These are phyloP conservation scores for Psittacus erithacus DNA, from an alignment of 2,113 vertebrate genomes.

Conservation along the genomic window DNA sequence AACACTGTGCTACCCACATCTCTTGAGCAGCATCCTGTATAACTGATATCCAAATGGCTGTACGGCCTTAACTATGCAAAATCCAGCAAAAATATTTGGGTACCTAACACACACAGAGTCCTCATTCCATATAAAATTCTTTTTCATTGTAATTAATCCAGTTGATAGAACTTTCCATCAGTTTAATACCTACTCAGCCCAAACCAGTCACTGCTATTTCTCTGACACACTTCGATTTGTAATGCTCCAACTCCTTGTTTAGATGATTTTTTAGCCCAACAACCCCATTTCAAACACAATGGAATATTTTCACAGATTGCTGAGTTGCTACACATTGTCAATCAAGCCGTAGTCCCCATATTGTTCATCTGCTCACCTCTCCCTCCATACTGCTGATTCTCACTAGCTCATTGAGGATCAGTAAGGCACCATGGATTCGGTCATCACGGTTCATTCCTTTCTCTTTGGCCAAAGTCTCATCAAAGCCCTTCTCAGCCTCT, in stretches of 20 bases:
- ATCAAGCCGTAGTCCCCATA: not conserved
- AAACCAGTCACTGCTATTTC: not conserved
- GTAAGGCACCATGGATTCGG: constrained; percentile 91
- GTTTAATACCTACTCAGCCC: not conserved
- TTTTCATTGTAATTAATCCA: not conserved
- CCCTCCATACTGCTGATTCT: constrained; percentile 99
- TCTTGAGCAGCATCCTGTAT: not conserved
- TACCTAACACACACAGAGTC: not conserved
- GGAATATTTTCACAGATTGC: not conserved
- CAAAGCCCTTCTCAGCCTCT: constrained; percentile 96
- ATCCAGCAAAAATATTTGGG: not conserved
- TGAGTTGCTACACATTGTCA: not conserved
- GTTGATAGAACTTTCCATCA: not conserved
- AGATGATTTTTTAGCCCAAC: not conserved
- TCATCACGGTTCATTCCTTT: constrained; percentile 99
- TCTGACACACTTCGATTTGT: not conserved
- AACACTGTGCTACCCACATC: not conserved
- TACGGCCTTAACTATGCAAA: not conserved
- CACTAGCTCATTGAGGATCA: constrained; percentile 97
- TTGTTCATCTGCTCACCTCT: constrained; percentile 81
- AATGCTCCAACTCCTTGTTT: not conserved
- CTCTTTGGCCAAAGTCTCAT: constrained; percentile 95
- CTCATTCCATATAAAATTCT: not conserved
- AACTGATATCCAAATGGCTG: not conserved
- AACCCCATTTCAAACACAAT: not conserved